Conservation (phyloP, 2,888 invertebrate genomes). For the Tenthredo livida region DNA sequence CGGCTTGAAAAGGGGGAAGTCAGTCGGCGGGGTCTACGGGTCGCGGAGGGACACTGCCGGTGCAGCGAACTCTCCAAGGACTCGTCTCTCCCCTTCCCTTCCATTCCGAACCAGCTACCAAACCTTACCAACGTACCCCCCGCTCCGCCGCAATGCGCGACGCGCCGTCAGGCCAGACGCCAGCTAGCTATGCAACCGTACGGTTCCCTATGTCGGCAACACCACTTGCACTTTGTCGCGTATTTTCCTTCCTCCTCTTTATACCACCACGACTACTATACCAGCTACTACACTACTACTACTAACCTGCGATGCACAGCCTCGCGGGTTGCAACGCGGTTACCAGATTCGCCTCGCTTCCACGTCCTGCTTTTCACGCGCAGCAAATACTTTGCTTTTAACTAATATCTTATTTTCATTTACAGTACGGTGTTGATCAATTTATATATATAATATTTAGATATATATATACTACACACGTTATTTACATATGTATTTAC, state of each 20-base stretch:
- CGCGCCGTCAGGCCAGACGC: constrained; percentile 48
- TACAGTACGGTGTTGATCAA: background rate
- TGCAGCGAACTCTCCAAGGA: constrained; percentile 78
- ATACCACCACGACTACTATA: constrained; percentile 44
- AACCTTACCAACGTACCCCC: constrained; percentile 1
- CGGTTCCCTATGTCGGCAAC: constrained; percentile 47
- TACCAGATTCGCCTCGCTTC: constrained; percentile 30
- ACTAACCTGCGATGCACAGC: constrained; percentile 56
- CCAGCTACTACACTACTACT: constrained; percentile 44
- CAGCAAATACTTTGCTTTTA: background rate
- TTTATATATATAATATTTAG: background rate
- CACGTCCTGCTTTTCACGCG: constrained; percentile 20
- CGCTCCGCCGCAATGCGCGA: constrained; percentile 57
- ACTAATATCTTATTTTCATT: background rate
- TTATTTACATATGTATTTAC: background rate
- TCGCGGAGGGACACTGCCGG: constrained; percentile 65
- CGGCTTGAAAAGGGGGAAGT: constrained; percentile 53
- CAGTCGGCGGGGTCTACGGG: constrained; percentile 57
- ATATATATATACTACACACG: background rate
- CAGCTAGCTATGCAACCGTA: constrained; percentile 59
- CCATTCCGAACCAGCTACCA: constrained; percentile 53
- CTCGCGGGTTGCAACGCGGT: constrained; percentile 44
- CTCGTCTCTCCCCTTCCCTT: constrained; percentile 63
- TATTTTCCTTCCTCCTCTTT: constrained; percentile 51
- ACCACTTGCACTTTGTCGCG: constrained; percentile 53